Evolutionary conservation across 1,140 invertebrate genomes (phyloP).

Genomic region (Lepeophtheirus salmonis): DNA sequence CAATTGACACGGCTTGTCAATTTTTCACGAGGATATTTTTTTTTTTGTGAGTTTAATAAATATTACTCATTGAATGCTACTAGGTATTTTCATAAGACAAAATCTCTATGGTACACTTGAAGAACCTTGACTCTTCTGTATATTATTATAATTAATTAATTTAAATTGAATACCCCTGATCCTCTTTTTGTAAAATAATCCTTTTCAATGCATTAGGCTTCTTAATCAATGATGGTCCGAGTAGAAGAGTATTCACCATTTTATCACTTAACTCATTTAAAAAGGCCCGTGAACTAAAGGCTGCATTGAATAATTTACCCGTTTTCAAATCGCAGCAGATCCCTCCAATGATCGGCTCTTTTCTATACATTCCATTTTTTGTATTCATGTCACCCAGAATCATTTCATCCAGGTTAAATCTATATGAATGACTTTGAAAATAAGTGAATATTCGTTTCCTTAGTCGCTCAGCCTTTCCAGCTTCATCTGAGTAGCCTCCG

Average conservation of each 20-base stretch:
- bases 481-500: conserved; percentile 7
- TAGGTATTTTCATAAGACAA: too few relatives aligned
- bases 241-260: background rate
- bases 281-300: background rate
- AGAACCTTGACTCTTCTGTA: too few relatives aligned
- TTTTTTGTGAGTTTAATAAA: too few relatives aligned
- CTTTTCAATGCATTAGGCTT: background rate
- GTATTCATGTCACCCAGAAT: background rate
- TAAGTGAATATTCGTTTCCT: background rate
- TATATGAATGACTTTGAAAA: background rate
- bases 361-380: background rate
- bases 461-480: conserved; percentile 1
- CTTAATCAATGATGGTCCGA: background rate
- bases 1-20: too few relatives aligned
- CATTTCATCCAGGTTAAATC: background rate
- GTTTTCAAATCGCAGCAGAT: background rate
- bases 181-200: background rate
- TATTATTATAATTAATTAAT: background rate
- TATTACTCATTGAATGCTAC: too few relatives aligned
- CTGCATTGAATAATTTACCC: background rate
- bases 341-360: background rate
- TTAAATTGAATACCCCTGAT: background rate
- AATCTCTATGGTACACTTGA: too few relatives aligned
- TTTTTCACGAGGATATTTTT: too few relatives aligned
- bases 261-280: background rate